These are phyloP conservation scores for Dolichoris vasculosae DNA, from an alignment of 1,140 invertebrate species.

Conservation along the genomic window DNA sequence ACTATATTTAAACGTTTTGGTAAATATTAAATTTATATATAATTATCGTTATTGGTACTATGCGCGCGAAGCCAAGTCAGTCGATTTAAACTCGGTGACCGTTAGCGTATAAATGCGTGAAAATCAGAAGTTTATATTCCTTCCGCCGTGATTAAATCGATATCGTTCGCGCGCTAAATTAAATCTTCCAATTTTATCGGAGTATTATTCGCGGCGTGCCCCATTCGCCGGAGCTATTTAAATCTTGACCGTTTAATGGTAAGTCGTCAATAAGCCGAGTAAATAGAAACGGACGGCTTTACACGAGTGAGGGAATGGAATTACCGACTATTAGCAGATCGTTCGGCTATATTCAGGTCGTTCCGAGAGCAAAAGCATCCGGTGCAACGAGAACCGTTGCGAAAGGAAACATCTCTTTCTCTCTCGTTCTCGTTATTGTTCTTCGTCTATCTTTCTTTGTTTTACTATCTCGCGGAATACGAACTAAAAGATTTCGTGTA, in stretches of 20 bases:
- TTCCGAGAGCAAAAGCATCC: slow-evolving; percentile 5
- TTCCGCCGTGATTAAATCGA: slow-evolving; percentile 1
- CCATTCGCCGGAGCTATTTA: slow-evolving; percentile 28
- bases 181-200: slow-evolving; percentile 30
- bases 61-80: background rate
- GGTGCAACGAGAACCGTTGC: background rate
- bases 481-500: background rate
- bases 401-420: background rate
- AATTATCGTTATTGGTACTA: background rate
- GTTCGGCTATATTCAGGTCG: slow-evolving; percentile 34
- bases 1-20: no score
- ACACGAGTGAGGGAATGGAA: slow-evolving; percentile 39
- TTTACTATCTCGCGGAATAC: background rate
- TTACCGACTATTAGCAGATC: slow-evolving; percentile 46
- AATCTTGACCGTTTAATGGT: slow-evolving; percentile 43
- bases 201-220: slow-evolving; percentile 40
- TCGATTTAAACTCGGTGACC: background rate
- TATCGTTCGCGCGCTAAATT: slow-evolving; percentile 26
- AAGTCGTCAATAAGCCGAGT: slow-evolving; percentile 42
- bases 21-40: background rate
- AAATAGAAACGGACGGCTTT: slow-evolving; percentile 42
- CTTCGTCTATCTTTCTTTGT: background rate
- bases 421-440: background rate
- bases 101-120: background rate
- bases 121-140: slow-evolving; percentile 1